Evolutionary conservation across 2,888 invertebrate species (phyloP), one percentile per base, ranked within the genome.

Genomic region (Lasioglossum villosulum): DNA sequence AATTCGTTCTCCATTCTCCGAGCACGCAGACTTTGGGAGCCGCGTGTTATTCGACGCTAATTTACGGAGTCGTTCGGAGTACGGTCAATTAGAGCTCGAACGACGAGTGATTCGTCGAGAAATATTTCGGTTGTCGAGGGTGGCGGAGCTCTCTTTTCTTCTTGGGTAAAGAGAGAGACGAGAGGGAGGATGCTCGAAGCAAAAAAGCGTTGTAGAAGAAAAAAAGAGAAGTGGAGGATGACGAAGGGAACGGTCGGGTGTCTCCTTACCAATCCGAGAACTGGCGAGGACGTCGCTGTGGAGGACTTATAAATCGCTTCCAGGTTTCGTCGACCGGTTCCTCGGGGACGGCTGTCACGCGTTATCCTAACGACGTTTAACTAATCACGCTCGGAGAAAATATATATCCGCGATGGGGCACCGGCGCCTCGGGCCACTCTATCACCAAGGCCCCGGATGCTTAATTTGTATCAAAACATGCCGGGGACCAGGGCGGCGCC

Each of bases 311-410:
- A 94, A 94, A 94, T 94, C 93, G 94, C 91, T 91, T 92, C 91
- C 93, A 92, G 91, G 91, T 90, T 93, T 93, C 92, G 90, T 85
- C 87, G 81, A 86, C 84, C 80, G 86, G 89, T 85, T 85, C 86
- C 86, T 42, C 79, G 81, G 89, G 83, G 90, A 91, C 92, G 91
- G 83, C 92, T 91, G 92, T 92, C 93, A 91, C 92, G 88, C 93
- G 91, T 91, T 91, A 91, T 91, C 91, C 90, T 92, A 93, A 93
- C 93, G 93, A 93, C 93, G 93, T 94, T 94, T 94, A 94, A 94
- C 94, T 94, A 94, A 94, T 94, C 94, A 94, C 93, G 88, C 80
- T 82, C 48, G 84, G 90, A 89, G 91, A 93, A 92, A 92, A 92
- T 93, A 92, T 93, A 92, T 92, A 93, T 93, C 90, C 91, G 87